A percentile compares a stretch with the other conserved stretches of the same genome.
These are phyloP conservation scores for Molanna angustata DNA, from an alignment of 2,888 invertebrate genomes.

Conservation along the genomic window DNA sequence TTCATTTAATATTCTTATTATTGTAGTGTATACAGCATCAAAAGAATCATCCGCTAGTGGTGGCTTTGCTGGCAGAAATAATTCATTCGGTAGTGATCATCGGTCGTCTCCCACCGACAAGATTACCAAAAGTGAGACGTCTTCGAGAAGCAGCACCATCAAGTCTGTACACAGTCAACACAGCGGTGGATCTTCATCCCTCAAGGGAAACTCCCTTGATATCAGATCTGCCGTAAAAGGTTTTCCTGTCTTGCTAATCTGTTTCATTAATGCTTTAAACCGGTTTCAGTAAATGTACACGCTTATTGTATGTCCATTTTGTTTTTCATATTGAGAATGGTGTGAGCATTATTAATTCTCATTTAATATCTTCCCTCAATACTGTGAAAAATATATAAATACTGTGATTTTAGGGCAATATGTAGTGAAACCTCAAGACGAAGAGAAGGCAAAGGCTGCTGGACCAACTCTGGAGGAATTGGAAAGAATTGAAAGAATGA, in stretches of 20 bases:
- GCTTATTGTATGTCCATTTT: no score
- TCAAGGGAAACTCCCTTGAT: constrained; percentile 41
- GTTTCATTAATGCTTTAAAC: neutral
- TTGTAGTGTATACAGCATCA: constrained; percentile 23
- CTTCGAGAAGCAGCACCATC: constrained; percentile 36
- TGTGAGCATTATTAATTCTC: neutral
- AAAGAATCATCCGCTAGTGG: constrained; percentile 23
- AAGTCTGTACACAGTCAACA: constrained; percentile 30
- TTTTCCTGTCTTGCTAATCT: constrained; percentile 16
- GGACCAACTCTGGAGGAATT: constrained; percentile 58
- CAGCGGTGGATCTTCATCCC: constrained; percentile 32
- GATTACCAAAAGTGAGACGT: constrained; percentile 29
- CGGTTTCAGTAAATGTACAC: no score
- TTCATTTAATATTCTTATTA: no score
- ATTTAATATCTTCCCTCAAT: neutral
- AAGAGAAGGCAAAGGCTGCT: constrained; percentile 63
- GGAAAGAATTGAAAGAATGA: constrained; percentile 57
- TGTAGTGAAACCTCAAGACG: constrained; percentile 63
- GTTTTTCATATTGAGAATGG: neutral
- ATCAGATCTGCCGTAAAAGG: constrained; percentile 63
- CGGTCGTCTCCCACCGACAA: constrained; percentile 21
- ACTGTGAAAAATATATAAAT: neutral
- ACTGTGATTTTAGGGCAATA: no score
- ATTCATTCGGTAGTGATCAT: constrained; percentile 23
- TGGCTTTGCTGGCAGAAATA: constrained; percentile 18